Base-by-base conservation (phyloP, 2,113 vertebrate species). In the Zosterops hypoxanthus region DNA sequence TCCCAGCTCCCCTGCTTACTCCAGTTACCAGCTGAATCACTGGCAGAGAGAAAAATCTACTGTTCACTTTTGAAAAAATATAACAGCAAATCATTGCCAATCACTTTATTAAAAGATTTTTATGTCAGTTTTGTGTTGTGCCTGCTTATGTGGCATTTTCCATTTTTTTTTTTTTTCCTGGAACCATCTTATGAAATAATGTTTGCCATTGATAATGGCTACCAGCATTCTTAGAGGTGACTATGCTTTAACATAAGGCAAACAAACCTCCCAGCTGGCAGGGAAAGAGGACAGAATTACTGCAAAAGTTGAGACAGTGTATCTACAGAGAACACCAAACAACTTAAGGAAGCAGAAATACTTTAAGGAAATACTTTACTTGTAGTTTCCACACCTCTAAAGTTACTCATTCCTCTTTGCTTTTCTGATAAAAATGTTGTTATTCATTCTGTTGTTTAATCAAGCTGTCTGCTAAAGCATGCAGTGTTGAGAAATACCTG, bases 11-110 rank as follows among this genome's bases (percentile, higher is more conserved):
- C 31, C 68, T 85, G 71, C 64, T 92, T 90, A 55, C 60, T 90
- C 75, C 79, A 86, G 11, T 75, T 68, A 68, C 72, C 57, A 84
- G 72, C 90, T 94, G 90, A 94, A 81, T 95, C 88, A 84, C 61
- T 56, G 53, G 15, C 76, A 81, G 33, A 61, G 56, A 69, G 28
- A 86, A 70, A 68, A 41, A 81, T 50, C 34, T 68, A 53, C 53
- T 34, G 14, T 73, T 23, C 12, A 11, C 47, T 55, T 82, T 12
- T 64, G 28, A 26, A 73, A 90, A 94, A 72, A 21, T 24, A 6
- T 11, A 53, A 22, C 34, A 59, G 8, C 24, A 64, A 60, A 31
- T 49, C 9, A 52, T 53, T 88, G 56, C 60, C 25, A 76, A 19
- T 71, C 0, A 0, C 61, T 81, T 81, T 44, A 61, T 50, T 77